These are phyloP conservation scores for Ephestia elutella DNA, from an alignment of 1,140 invertebrate genomes.

Conservation along the genomic window DNA sequence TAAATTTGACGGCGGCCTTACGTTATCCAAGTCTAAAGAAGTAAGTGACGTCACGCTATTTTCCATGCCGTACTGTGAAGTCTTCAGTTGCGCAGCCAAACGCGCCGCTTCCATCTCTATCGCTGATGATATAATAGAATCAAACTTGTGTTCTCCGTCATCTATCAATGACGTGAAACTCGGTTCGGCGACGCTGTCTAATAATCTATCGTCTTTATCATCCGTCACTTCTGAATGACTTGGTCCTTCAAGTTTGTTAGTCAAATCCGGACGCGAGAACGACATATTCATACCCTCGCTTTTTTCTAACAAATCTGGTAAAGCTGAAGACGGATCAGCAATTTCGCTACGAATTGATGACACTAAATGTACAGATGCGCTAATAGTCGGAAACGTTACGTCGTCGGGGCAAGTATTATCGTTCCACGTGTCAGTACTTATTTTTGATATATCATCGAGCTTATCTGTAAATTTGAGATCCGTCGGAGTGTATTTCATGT, in stretches of 20 bases:
- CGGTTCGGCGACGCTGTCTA: conserved; percentile 48
- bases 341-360: conserved; percentile 80
- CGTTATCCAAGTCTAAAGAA: conserved; percentile 81
- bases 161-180: conserved; percentile 48
- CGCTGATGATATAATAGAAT: conserved; percentile 51
- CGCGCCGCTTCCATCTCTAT: conserved; percentile 84
- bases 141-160: conserved; percentile 50
- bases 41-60: conserved; percentile 73
- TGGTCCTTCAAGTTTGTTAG: conserved; percentile 40
- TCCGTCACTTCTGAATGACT: not conserved
- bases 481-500: conserved; percentile 24
- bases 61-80: conserved; percentile 66
- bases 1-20: conserved; percentile 86
- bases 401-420: conserved; percentile 84
- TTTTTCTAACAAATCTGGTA: conserved; percentile 67
- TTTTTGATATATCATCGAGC: conserved; percentile 34
- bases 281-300: conserved; percentile 39
- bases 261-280: conserved; percentile 52
- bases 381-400: conserved; percentile 85
- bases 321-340: conserved; percentile 40
- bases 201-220: conserved; percentile 29
- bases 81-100: conserved; percentile 78
- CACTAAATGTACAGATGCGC: conserved; percentile 81
- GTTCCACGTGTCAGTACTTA: conserved; percentile 80
- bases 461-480: conserved; percentile 14